Percentiles rank a stretch among this genome's conserved stretches.
Conservation (phyloP, 2,113 vertebrate species). For the Symphodus melops region DNA sequence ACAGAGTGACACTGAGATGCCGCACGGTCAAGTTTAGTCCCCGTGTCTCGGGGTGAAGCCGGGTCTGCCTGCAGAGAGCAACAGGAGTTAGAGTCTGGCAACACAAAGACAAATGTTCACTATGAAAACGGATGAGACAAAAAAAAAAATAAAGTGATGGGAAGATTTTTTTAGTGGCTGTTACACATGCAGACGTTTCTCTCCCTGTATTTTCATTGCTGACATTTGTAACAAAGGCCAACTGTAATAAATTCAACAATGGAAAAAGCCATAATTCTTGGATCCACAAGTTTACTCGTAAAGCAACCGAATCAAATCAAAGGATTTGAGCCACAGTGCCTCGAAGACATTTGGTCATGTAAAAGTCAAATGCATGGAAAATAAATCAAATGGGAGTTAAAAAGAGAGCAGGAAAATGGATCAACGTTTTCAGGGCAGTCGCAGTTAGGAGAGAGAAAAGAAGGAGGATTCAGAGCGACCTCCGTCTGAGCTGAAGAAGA, state of each 20-base stretch:
- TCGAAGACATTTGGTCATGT: conserved; percentile 31
- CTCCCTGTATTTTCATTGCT: conserved; percentile 31
- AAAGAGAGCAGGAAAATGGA: conserved; percentile 34
- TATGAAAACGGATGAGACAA: conserved; percentile 28
- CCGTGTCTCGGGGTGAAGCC: conserved; percentile 38
- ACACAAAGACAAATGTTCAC: conserved; percentile 30
- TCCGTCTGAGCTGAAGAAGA: conserved; percentile 27
- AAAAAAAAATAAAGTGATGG: conserved; percentile 32
- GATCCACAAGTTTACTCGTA: conserved; percentile 48
- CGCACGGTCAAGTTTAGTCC: conserved; percentile 50
- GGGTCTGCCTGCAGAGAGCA: conserved; percentile 22
- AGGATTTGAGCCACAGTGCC: conserved; percentile 26
- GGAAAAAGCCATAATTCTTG: conserved; percentile 51
- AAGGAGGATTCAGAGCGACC: conserved; percentile 7
- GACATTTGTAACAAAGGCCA: conserved; percentile 41
- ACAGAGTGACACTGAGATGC: conserved; percentile 39
- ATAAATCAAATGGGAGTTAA: conserved; percentile 32
- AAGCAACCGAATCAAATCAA: conserved; percentile 41
- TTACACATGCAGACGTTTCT: conserved; percentile 10
- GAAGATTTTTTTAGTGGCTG: conserved; percentile 23
- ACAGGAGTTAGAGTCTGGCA: conserved; percentile 44
- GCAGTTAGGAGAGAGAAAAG: conserved; percentile 6
- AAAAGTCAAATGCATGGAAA: conserved; percentile 46
- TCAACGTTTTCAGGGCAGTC: conserved; percentile 31
- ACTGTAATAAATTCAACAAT: conserved; percentile 42